Base-by-base conservation (phyloP, 2,113 vertebrate genomes). In the Benitochromis conjunctus region DNA sequence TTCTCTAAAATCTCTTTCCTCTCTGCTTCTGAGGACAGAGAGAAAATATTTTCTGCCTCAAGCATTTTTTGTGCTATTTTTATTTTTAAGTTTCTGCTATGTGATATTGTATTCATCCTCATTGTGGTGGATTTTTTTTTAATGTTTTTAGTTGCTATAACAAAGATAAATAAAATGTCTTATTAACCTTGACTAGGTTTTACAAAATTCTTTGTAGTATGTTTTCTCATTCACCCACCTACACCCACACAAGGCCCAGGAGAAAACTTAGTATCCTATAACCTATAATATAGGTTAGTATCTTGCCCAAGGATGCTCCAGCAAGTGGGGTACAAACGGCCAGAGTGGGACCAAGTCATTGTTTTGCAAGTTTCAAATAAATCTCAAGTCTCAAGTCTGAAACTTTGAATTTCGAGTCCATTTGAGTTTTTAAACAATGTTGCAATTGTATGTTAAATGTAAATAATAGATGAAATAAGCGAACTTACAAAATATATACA, bases 71-170 rank as follows among this genome's bases (percentile, higher is more conserved):
- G 9, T 11, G 9, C 7, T n/a, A 9, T 11, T 24, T 46, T 46
- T 1, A 11, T n/a, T n/a, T n/a, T n/a, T n/a, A 8, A 9, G 1
- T 26, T 74, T 48, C 13, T 48, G 43, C 43, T 74, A 48, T 19
- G 9, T 31, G 43, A 76, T 51, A 13, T 51, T 31, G 1, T 29
- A 51, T 51, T 76, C n/a, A 31, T 48, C 16, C 21, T 66, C 19
- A 16, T 0, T 0, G 0, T 8, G 24, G 1, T 48, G 0, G 41
- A 14, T 7, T 74, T 43, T 14, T 10, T 10, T 54, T 51, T 3
- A 2, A 5, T 26, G 43, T 29, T 29, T 64, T 74, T 29, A 16
- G 43, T 48, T 76, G 69, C 69, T 31, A 18, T 31, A 51, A 51
- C 16, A 51, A 29, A 76, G 43, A 76, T n/a, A 48, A 48, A 51